Evolutionary conservation across 1,140 invertebrate genomes (phyloP), one percentile per base, ranked within the genome.

Genomic region (Pseudomyrmex concolor): DNA sequence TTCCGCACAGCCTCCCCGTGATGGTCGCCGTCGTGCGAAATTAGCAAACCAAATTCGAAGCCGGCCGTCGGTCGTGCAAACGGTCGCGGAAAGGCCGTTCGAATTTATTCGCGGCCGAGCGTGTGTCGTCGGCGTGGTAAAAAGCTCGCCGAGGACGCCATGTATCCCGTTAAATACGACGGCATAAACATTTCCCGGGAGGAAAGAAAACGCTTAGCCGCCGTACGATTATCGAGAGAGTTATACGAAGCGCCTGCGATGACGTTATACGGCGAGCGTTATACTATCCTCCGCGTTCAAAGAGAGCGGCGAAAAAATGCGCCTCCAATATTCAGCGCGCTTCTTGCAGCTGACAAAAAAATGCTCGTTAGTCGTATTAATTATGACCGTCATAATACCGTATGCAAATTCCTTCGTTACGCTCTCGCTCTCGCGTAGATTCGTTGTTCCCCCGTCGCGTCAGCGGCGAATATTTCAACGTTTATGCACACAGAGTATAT

Each of bases 31-130:
- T 34, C 4, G 54, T 50, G 83, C 22, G n/a, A 77, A 85, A 87
- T 87, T 87, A 85, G 85, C 85, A 87, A 87, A 84, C 77, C 85
- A 87, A 85, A 87, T 87, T 55, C 72, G 66, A 63, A 67, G 57
- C 64, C 84, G 80, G 15, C 76, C 64, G 54, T 73, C 50, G 67
- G 25, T 84, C 34, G 51, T 45, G 45, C 54, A 54, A 59, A 9
- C 76, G 54, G 66, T 43, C 64, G 43, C 43, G 54, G 66, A 71
- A 70, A 71, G 51, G 51, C 5, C 34, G 50, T 71, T 59, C 43
- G 76, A 80, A 80, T 80, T 80, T 80, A 70, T 80, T 71, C 22
- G 76, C 51, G 51, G 22, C 51, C 43, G 34, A 34, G 51, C 12
- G 50, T 15, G 60, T 68, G 67, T 68, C 43, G 64, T 43, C 43